Base-by-base conservation (phyloP, 2,888 invertebrate genomes). In the Drosophila prostipennis region DNA sequence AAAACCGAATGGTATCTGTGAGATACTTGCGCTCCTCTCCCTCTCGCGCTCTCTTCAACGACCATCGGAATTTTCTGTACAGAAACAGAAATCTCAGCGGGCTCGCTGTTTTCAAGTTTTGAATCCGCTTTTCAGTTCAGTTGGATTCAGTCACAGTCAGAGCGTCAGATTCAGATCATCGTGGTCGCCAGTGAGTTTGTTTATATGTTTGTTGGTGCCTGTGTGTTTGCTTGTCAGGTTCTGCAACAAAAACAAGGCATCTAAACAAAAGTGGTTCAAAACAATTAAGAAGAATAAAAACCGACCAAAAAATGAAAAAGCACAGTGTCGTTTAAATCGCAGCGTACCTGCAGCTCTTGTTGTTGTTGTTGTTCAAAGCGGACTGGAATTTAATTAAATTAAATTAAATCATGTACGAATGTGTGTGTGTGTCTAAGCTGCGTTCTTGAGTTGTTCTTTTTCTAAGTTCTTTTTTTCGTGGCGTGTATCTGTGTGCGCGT, bases 91-190 rank as follows among this genome's bases (percentile, higher is more conserved):
- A 80, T 86, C 80, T 79, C 67, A 63, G 74, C 63, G 59, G 52
- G 59, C 42, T 56, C 43, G 58, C 54, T 71, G 72, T 71, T 67
- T 80, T 64, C 78, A 78, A 80, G 63, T 74, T 81, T 80, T 65
- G 68, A 68, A 61, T 60, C 63, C 80, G 61, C 55, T 68, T 77
- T 71, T 80, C 76, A 87, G 82, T 87, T 87, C 79, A 87, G 86
- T 82, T 82, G 77, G 87, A 79, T 82, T 82, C 86, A 82, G 82
- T 79, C 85, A 83, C 81, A 84, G 77, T 85, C 79, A 81, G 77
- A 80, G 80, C 83, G 77, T 73, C 82, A 48, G 46, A 46, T 55
- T 45, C 55, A 55, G 55, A 55, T 55, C 48, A 34, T 34, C 56
- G 70, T 52, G 46, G 87, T 87, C 81, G 87, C 78, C 85, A 74